Conservation (phyloP, 2,797 vertebrate species). For the Sarcophilus harrisii region DNA sequence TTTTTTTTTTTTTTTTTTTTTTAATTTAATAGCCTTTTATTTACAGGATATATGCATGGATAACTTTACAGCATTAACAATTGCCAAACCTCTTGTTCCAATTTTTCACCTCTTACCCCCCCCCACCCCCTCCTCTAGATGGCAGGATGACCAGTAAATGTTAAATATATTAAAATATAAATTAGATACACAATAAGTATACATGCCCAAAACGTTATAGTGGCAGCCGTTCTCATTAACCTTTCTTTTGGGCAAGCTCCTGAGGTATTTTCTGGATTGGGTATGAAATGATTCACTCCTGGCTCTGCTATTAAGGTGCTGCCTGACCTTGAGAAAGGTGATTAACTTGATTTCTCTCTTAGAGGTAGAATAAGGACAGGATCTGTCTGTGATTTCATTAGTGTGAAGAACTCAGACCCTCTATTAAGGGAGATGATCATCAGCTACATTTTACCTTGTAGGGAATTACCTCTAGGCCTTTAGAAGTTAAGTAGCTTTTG, state of each 20-base stretch:
- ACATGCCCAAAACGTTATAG: too few relatives aligned
- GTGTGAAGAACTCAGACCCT: neutral
- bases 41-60: too few relatives aligned
- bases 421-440: neutral
- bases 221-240: slow-evolving; percentile 41
- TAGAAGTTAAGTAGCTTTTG: neutral
- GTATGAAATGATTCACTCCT: neutral
- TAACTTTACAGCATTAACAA: too few relatives aligned
- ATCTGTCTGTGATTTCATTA: neutral
- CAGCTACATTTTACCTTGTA: neutral
- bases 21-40: too few relatives aligned
- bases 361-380: neutral
- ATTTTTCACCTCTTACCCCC: too few relatives aligned
- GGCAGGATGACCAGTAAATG: too few relatives aligned
- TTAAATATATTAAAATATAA: too few relatives aligned
- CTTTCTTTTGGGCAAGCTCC: neutral
- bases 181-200: too few relatives aligned
- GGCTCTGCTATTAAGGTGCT: neutral
- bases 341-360: slow-evolving; percentile 28
- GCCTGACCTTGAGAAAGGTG: neutral
- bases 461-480: neutral
- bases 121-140: too few relatives aligned
- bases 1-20: too few relatives aligned
- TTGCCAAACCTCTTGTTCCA: too few relatives aligned
- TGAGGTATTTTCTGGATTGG: neutral